These are phyloP conservation scores for Caenorhabditis uteleia DNA, from an alignment of 2,888 invertebrate species.

Conservation along the genomic window DNA sequence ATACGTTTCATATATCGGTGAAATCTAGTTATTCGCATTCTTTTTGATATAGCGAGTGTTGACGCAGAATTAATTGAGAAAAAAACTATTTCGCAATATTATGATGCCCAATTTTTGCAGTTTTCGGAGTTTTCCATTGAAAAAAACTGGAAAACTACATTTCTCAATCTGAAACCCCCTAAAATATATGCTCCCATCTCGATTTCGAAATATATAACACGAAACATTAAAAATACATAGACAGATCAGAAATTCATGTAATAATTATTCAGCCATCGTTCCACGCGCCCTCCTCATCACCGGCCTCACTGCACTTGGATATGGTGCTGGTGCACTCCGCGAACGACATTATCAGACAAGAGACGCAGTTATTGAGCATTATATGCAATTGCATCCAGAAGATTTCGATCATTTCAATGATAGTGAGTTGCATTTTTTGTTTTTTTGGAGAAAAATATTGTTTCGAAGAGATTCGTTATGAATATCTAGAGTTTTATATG, in stretches of 20 bases:
- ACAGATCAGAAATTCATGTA: no score
- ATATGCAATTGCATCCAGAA: slow-evolving; percentile 64
- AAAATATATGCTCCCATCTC: not conserved
- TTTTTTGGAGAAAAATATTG: no score
- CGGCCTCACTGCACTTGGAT: slow-evolving; percentile 53
- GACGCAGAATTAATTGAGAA: no score
- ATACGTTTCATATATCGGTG: no score
- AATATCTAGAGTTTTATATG: no score
- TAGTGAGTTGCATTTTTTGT: slow-evolving; percentile 40
- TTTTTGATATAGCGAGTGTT: no score
- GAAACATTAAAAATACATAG: not conserved
- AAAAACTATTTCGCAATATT: no score
- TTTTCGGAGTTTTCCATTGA: not conserved
- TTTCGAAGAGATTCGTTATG: no score
- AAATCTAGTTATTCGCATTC: no score
- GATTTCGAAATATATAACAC: no score
- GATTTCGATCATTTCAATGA: slow-evolving; percentile 66
- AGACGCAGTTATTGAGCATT: slow-evolving; percentile 67
- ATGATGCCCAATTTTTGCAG: no score
- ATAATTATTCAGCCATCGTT: slow-evolving; percentile 38
- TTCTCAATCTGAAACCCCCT: not conserved
- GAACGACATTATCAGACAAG: slow-evolving; percentile 60
- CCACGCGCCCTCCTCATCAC: slow-evolving; percentile 47
- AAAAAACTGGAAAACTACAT: no score
- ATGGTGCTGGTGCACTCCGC: slow-evolving; percentile 55